Evolutionary conservation across 2,113 vertebrate genomes (phyloP).

Genomic region (Polyodon spathula): DNA sequence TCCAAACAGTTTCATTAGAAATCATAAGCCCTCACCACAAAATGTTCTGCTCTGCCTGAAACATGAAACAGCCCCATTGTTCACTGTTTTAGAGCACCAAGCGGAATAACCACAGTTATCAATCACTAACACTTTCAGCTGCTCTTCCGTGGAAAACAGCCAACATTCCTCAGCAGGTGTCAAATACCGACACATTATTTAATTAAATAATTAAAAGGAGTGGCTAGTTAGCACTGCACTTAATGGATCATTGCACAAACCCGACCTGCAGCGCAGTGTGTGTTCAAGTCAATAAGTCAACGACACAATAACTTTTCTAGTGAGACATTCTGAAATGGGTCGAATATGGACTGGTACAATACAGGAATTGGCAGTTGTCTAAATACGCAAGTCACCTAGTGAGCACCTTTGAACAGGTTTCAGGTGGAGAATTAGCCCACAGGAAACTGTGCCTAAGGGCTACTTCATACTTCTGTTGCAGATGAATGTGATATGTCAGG

Average conservation of each 20-base stretch:
- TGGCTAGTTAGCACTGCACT: background rate
- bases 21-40: background rate
- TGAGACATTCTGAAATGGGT: background rate
- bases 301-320: background rate
- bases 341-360: background rate
- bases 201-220: conserved; percentile 34
- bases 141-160: conserved; percentile 36
- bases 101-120: conserved; percentile 23
- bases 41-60: conserved; percentile 2
- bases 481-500: no score
- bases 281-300: background rate
- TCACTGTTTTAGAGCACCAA: conserved; percentile 22
- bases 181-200: conserved; percentile 34
- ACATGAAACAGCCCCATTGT: conserved; percentile 35
- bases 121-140: conserved; percentile 42
- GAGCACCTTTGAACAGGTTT: background rate
- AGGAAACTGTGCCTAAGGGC: no score
- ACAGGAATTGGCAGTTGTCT: no score
- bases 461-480: no score
- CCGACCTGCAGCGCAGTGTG: background rate
- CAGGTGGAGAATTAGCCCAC: no score
- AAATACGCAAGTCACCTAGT: no score
- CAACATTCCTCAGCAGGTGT: conserved; percentile 49
- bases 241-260: fast-evolving
- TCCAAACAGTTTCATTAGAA: conserved; percentile 6